Base-by-base conservation (phyloP, 2,888 invertebrate genomes). In the Acanthosepion esculentum region DNA sequence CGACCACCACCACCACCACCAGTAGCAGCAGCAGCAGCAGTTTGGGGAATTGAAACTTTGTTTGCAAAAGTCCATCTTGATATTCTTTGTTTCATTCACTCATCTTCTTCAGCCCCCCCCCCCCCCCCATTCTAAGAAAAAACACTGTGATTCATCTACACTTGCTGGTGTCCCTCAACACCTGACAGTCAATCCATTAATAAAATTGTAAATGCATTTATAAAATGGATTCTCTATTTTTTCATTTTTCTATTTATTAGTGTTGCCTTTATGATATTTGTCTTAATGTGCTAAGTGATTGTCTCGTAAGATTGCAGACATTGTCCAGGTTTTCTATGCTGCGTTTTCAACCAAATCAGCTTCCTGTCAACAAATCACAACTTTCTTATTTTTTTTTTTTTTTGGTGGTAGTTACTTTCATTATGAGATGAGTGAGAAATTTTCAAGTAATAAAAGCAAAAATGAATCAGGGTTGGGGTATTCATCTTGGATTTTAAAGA, bases 131-230 rank as follows among this genome's bases (percentile, higher is more conserved):
- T n/a, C 20, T 59, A 7, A n/a, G n/a, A 59, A 4, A 59, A 59
- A 23, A 6, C 59, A 59, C 59, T 59, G 59, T 59, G 59, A 59
- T 59, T 59, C 23, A 59, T 59, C 59, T 41, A 41, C 59, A 59
- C 3, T 59, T 59, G 23, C 4, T 23, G 59, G 59, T 59, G 59
- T 41, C 78, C n/a, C 78, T 78, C 29, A 29, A 78, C 78, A n/a
- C 20, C 20, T 59, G 59, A 59, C 59, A 59, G 23, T 59, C 59
- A 59, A 59, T 59, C 23, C 59, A n/a, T 15, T n/a, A 78, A 78
- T 78, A 78, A 78, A 78, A 78, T 78, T 78, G 78, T 78, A 78
- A 78, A 78, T 78, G 78, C 78, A 78, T 78, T 78, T 78, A n/a
- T 78, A 78, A 78, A 78, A 78, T n/a, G 15, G 3, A n/a, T n/a